phyloP scores from a whole-genome alignment of 2,888 invertebrate genomes.

The Drosophila maculinotata region DNA sequence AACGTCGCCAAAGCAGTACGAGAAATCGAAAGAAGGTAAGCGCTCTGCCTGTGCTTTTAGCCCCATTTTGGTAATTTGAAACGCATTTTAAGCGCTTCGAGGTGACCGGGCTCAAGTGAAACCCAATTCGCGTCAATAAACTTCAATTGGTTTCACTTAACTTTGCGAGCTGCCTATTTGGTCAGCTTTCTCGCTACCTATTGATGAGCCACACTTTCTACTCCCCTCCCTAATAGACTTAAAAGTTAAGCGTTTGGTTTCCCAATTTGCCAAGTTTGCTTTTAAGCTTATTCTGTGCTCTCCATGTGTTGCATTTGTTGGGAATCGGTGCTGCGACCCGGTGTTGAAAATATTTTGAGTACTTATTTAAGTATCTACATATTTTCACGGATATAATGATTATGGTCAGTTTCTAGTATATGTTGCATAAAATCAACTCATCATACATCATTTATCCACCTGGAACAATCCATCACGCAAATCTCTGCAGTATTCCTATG shows the following conservation, averaged over 20 bases:
- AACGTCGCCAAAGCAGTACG: constrained; percentile 88
- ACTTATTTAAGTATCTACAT: not conserved
- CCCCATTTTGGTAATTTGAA: constrained; percentile 57
- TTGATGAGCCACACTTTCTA: not conserved
- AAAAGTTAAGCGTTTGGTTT: constrained; percentile 25
- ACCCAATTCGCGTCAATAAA: constrained; percentile 78
- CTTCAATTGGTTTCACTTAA: constrained; percentile 83
- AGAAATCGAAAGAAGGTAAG: constrained; percentile 85
- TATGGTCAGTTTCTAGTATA: too few relatives aligned
- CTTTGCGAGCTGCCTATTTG: constrained; percentile 48
- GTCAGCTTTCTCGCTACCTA: constrained; percentile 4
- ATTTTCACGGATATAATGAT: too few relatives aligned
- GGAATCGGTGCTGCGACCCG: constrained; percentile 27
- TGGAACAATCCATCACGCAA: too few relatives aligned
- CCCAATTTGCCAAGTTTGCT: constrained; percentile 8
- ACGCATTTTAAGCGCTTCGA: constrained; percentile 47
- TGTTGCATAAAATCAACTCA: too few relatives aligned
- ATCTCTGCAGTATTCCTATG: too few relatives aligned
- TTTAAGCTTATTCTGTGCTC: not conserved
- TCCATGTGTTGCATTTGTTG: constrained; percentile 43
- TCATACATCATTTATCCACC: too few relatives aligned
- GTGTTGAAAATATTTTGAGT: not conserved
- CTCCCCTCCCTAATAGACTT: constrained; percentile 13
- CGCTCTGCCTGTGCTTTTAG: constrained; percentile 24
- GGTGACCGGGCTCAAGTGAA: constrained; percentile 67